Base-by-base conservation (phyloP, 2,888 invertebrate genomes). In the Orthonychiurus folsomi region DNA sequence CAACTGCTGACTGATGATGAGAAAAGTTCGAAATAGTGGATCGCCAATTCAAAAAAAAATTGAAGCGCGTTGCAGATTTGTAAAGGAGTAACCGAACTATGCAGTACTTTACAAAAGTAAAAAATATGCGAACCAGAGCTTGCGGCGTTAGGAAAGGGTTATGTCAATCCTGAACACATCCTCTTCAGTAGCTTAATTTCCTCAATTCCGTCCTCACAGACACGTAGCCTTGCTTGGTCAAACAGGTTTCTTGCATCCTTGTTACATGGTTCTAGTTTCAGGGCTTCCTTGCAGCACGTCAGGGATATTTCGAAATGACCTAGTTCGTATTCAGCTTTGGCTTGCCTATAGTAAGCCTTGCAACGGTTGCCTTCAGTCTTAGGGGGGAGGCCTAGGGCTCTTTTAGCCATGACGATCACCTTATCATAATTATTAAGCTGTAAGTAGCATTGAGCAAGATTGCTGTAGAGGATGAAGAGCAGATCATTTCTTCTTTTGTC, bases 401-500 rank as follows among this genome's bases (percentile, higher is more conserved):
- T 21, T 12, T 9, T 2, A 12, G 3, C 3, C 24, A 25, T 48
- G 2, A 5, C 2, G 18, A 50, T 3, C 3, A 37, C 59, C 20
- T 50, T 20, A 5, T 50, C 12, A 5, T 20, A n/a, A 3, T 59
- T 50, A 12, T 50, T 5, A 21, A 21, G 3, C 12, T 48, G 23
- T 18, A 59, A 26, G 26, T 59, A 23, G 50, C 59, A 59, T 48
- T 59, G 59, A 5, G 59, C 59, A 18, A 59, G 20, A 25, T 59
- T 59, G 24, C 2, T 48, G 50, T 50, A 59, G 3, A 59, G 20
- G 18, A 25, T 50, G 50, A 59, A 59, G 3, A 59, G 50, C n/a
- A 50, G 21, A 12, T 59, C 50, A 59, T 59, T 20, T 5, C 48
- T 27, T 27, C 50, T 21, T 5, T 3, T 20, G 21, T 23, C 48